Evolutionary conservation across 2,888 invertebrate species (phyloP).

Genomic region (Chironomus tentans): DNA sequence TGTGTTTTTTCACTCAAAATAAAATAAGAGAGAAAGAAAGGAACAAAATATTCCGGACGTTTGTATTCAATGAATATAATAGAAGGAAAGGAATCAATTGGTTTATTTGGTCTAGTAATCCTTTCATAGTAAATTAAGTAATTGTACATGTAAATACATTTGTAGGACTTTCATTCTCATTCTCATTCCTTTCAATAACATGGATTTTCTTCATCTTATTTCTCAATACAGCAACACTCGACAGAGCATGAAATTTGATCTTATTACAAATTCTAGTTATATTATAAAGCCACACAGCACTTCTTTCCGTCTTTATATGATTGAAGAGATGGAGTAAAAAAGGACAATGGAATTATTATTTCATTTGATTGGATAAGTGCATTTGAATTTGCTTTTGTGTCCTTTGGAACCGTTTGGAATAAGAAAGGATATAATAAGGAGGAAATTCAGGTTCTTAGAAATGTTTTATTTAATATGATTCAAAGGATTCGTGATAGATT

Average conservation of each 20-base stretch:
- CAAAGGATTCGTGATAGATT: too few species aligned
- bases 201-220: not conserved
- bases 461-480: too few species aligned
- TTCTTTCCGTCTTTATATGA: too few species aligned
- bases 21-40: not conserved
- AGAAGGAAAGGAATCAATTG: slow-evolving; percentile 15
- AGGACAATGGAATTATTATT: not conserved
- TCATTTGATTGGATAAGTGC: not conserved
- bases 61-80: not conserved
- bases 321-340: not conserved
- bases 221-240: not conserved
- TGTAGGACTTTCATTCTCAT: not conserved
- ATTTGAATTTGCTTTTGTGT: not conserved
- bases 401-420: too few species aligned
- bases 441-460: too few species aligned
- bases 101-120: slow-evolving; percentile 27
- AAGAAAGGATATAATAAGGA: too few species aligned
- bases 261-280: slow-evolving; percentile 1
- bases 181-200: not conserved
- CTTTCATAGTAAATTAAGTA: slow-evolving; percentile 25
- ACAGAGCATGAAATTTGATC: slow-evolving; percentile 6
- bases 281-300: too few species aligned
- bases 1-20: not conserved
- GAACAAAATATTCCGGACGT: not conserved
- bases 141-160: slow-evolving; percentile 4